Base-by-base conservation (phyloP, 30 jellyfish, hydroid and myxozoan genomes). In the Rhopilema esculentum region DNA sequence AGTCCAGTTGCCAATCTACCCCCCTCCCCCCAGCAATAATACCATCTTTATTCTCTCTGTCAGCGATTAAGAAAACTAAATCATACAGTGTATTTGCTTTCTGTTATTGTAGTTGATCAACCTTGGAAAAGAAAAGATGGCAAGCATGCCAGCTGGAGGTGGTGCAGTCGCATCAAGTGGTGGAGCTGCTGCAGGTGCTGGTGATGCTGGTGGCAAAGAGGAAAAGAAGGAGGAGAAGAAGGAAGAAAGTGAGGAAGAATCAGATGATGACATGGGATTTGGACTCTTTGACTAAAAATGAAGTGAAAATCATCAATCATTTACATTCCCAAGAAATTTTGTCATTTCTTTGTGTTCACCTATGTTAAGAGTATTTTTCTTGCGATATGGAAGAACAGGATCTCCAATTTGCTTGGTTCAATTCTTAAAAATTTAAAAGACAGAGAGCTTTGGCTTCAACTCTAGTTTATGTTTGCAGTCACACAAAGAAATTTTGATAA, bases 81-180 rank as follows among this genome's bases (percentile, higher is more conserved):
- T n/a, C n/a, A n/a, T n/a, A n/a, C n/a, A n/a, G n/a, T n/a, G n/a
- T n/a, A n/a, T n/a, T 32, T 70, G 22, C 31, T 63, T 17, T 72
- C 50, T 61, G 32, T 29, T 48, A 23, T 57, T 82, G 74, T 63
- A 94, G 99, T 88, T 94, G 53, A 94, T 94, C 62, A 92, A 71
- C 15, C 98, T 91, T 65, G 99, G 99, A 72, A 83, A 79, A 33
- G 75, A 73, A 76, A 94, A 94, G 82, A 72, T 94, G 97, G 97
- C 99, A 67, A 82, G 97, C 89, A 89, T 94, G 99, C 99, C 99
- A 66, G 81, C 99, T 26, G 98, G 97, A 21, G 97, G 98, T 40
- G 98, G 91, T 74, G 97, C 93, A 0, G 91, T 91, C 27, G 93
- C 97, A 8, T 78, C 97, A 21, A 92, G 85, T 0, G 93, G 86